phyloP scores from a whole-genome alignment of 2,888 invertebrate species.

The Oeneis ivallda region DNA sequence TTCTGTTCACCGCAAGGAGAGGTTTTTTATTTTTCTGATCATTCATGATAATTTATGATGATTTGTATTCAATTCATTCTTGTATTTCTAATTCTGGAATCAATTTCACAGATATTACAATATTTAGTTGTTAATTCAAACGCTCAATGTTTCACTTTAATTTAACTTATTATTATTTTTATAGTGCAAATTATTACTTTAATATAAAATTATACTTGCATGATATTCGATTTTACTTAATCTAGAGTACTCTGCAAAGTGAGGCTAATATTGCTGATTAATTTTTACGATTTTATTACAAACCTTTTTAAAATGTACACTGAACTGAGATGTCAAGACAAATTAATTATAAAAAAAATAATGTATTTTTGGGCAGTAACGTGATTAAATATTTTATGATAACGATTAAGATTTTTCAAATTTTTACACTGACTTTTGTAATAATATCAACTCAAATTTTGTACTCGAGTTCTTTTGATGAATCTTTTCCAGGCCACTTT shows the following conservation, averaged over 20 bases:
- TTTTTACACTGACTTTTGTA: constrained; percentile 20
- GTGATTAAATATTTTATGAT: constrained; percentile 9
- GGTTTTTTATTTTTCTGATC: too few species aligned
- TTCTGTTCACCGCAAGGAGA: too few species aligned
- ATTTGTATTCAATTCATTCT: background rate
- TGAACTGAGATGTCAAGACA: constrained; percentile 5
- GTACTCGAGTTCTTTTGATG: constrained; percentile 6
- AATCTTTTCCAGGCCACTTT: constrained; percentile 7
- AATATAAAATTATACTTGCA: background rate
- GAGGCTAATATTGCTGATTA: background rate
- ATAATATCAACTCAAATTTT: constrained; percentile 13
- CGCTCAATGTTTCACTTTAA: background rate
- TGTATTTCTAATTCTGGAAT: background rate
- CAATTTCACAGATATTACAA: background rate
- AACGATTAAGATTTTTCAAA: constrained; percentile 20
- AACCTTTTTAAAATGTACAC: background rate
- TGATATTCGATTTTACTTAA: background rate
- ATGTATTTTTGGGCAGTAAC: constrained; percentile 9
- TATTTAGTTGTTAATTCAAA: background rate
- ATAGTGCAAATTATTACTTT: background rate
- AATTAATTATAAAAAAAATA: constrained; percentile 2
- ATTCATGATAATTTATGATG: too few species aligned
- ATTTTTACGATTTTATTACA: constrained; percentile 4
- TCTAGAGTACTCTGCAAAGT: constrained; percentile 2
- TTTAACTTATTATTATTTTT: background rate